Evolutionary conservation across 1,140 invertebrate species (phyloP), one percentile per base, ranked within the genome.

Genomic region (Ips nitidus): DNA sequence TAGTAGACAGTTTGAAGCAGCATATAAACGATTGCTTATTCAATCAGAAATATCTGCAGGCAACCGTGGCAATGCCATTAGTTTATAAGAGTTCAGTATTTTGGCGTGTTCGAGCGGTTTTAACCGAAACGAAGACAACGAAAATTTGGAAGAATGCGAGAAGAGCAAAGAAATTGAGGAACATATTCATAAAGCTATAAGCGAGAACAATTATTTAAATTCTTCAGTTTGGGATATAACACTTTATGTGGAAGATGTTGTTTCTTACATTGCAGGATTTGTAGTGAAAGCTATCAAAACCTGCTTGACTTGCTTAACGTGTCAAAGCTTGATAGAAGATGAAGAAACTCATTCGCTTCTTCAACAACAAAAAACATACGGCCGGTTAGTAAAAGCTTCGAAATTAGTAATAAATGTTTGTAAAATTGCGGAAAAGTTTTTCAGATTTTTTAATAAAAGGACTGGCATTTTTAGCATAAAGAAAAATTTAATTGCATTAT

Each of bases 1-100:
- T 22, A 66, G 61, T 8, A 61, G 56, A 41, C 76, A 81, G 67
- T 80, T 81, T 70, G 69, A 70, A 65, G 47, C 52, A 22, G 71
- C 69, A 7, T 74, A 74, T 45, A 75, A 73, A 68, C 60, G 61
- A 37, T 47, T 74, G 47, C 41, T 73, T 4, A 57, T 71, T 45
- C 42, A 64, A 3, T 45, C n/a, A 2, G 64, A 73, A 73, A 68
- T 73, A n/a, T 40, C 4, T 37, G 66, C 53, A 5, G 6, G 41
- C 1, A 56, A 65, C 1, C 52, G 7, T n/a, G 71, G 67, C 43
- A 72, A 72, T 55, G 42, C 47, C 6, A 64, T 60, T 39, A 36
- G 41, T 59, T 39, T 69, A 37, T 60, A 72, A 2, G 37, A n/a
- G 1, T 67, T 63, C 42, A 36, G 57, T 57, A 70, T 66, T 56